Evolutionary conservation across 1,140 invertebrate species (phyloP), one percentile per base, ranked within the genome.

Genomic region (Caenorhabditis brenneri): DNA sequence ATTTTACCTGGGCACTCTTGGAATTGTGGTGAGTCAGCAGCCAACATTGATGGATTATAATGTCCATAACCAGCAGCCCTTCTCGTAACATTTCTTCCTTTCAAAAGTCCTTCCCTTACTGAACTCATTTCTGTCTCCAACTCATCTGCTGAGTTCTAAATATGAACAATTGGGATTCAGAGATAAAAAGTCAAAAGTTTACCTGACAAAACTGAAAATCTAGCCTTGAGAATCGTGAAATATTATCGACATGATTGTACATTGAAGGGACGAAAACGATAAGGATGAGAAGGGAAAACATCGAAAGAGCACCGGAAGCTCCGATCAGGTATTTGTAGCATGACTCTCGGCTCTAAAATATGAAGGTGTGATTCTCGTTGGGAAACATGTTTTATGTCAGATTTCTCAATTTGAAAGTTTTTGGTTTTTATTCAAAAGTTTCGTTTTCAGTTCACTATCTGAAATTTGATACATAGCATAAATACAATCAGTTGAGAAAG

Each of bases 141-240:
- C 42, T 87, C 87, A 15, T 60, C n/a, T n/a, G 83, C 82, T 3
- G 81, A 51, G 36, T 55, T 80, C 86, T 87, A 33, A 84, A 87
- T 53, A 22, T 69, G 15, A 48, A 24, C 2, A 69, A 81, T 22
- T 29, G 7, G 7, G 29, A 10, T 24, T 79, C n/a, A 51, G 69
- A n/a, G 5, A 24, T 55, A 3, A 12, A 22, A 79, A 78, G 10
- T 15, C 19, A 46, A 49, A 19, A 49, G 74, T 16, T 65, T 69
- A 91, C 89, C 83, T 91, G 87, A 74, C 89, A 90, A 79, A 87
- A 90, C 9, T 84, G 79, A 46, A 90, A 91, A 74, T 90, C 89
- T 60, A 88, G 83, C 60, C 80, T 69, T 2, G 84, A 80, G 74
- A 91, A 90, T 27, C 82, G 74, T 49, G 80, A 83, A 53, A 90